Conservation (phyloP, 2,797 vertebrate species). For the Gorsachius magnificus region DNA sequence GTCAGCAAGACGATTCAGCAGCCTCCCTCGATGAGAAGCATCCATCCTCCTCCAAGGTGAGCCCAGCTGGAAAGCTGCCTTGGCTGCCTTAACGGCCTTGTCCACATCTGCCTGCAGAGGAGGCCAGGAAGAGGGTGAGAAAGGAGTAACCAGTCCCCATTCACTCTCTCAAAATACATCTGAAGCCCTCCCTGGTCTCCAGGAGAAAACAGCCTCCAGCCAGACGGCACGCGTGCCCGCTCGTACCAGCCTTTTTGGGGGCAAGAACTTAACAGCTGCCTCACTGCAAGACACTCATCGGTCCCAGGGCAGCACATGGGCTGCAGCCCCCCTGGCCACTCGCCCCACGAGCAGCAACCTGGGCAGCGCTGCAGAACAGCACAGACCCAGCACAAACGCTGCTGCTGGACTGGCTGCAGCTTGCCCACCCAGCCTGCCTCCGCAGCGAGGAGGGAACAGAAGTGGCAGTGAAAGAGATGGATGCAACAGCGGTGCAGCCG, state of each 20-base stretch:
- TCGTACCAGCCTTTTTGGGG: too few relatives aligned
- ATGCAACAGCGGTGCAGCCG: not conserved
- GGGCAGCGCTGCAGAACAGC: not conserved
- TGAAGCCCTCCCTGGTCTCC: not conserved
- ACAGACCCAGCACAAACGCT: not conserved
- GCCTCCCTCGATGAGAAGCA: constrained; percentile 87
- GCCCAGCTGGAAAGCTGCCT: constrained; percentile 86
- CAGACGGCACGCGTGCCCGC: not conserved
- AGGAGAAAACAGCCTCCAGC: not conserved
- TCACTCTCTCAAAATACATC: not conserved
- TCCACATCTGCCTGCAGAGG: constrained; percentile 88
- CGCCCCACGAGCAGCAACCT: not conserved
- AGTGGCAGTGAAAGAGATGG: not conserved
- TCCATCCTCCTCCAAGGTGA: constrained; percentile 95
- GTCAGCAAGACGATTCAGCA: constrained; percentile 87
- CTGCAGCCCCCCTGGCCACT: not conserved
- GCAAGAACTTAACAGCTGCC: not conserved
- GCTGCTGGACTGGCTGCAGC: not conserved
- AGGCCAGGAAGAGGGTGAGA: not conserved
- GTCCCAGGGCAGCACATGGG: rapidly evolving
- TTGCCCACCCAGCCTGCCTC: not conserved
- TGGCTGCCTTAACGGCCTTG: constrained; percentile 89
- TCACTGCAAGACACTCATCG: not conserved
- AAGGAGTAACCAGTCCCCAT: not conserved
- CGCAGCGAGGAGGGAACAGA: not conserved